These are phyloP conservation scores for Falco punctatus DNA, from an alignment of 2,113 vertebrate species.

Conservation along the genomic window DNA sequence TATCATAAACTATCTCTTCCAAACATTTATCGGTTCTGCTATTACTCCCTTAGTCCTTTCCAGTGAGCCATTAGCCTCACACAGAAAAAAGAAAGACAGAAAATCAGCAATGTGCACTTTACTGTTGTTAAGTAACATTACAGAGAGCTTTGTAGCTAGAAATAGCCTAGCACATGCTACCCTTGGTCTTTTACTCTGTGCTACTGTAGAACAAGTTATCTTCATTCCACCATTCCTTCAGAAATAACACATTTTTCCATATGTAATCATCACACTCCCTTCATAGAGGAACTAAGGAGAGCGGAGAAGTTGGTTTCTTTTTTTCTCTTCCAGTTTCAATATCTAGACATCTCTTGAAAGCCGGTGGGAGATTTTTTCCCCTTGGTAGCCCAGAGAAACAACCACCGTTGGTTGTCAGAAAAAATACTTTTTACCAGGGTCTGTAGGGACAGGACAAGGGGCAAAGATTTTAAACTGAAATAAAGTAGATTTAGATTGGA, in stretches of 20 bases:
- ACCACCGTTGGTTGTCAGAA: neutral
- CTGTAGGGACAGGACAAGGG: neutral
- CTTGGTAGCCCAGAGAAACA: neutral
- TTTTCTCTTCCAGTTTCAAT: neutral
- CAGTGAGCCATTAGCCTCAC: neutral
- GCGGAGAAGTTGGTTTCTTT: neutral
- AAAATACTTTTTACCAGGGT: neutral
- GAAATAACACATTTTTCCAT: neutral
- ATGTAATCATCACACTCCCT: neutral
- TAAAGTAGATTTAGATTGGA: neutral
- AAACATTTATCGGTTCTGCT: neutral
- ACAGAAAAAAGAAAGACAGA: neutral
- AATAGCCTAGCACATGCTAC: neutral
- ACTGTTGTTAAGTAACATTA: neutral
- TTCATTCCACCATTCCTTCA: neutral
- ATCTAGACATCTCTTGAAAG: neutral
- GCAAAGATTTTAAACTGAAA: neutral
- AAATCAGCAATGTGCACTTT: neutral
- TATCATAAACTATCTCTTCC: neutral
- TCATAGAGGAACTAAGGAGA: neutral
- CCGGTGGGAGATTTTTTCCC: neutral
- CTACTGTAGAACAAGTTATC: neutral
- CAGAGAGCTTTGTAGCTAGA: neutral
- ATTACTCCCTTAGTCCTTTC: neutral
- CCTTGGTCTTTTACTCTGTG: neutral